Percentiles rank a stretch among this genome's conserved stretches.
Evolutionary conservation across 2,797 vertebrate genomes (phyloP).

Genomic region (Cetoscarus ocellatus): DNA sequence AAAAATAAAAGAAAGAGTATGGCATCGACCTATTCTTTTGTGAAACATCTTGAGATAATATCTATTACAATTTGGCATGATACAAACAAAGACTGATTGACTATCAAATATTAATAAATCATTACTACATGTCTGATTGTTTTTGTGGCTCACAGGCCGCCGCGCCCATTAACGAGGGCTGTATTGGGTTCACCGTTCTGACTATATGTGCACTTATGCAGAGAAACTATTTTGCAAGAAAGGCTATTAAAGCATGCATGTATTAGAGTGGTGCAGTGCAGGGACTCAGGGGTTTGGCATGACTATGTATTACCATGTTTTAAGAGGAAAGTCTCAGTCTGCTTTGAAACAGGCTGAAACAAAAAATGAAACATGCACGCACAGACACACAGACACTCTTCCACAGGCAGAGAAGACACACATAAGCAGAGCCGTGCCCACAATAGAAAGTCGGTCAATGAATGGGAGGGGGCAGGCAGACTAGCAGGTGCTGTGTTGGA

Average conservation of each 20-base stretch:
- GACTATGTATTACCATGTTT: conserved; percentile 55
- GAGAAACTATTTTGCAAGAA: conserved; percentile 47
- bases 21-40: too few species aligned
- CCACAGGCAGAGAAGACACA: conserved; percentile 20
- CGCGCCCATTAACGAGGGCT: background rate
- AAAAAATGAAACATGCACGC: conserved; percentile 48
- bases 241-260: conserved; percentile 63
- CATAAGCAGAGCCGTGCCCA: conserved; percentile 41
- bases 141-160: too few species aligned
- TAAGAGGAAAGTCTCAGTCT: conserved; percentile 22
- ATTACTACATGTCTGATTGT: too few species aligned
- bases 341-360: conserved; percentile 46
- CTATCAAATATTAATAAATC: too few species aligned
- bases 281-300: conserved; percentile 53
- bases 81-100: too few species aligned
- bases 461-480: conserved; percentile 65
- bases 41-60: too few species aligned
- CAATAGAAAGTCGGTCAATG: conserved; percentile 71
- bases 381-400: conserved; percentile 9
- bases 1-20: too few species aligned
- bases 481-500: conserved; percentile 76
- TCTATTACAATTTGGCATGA: too few species aligned
- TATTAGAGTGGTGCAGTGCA: conserved; percentile 66
- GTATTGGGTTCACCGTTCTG: background rate
- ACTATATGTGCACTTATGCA: conserved; percentile 12